Conservation (phyloP, 2,888 invertebrate genomes). For the Pimpla rufipes region DNA sequence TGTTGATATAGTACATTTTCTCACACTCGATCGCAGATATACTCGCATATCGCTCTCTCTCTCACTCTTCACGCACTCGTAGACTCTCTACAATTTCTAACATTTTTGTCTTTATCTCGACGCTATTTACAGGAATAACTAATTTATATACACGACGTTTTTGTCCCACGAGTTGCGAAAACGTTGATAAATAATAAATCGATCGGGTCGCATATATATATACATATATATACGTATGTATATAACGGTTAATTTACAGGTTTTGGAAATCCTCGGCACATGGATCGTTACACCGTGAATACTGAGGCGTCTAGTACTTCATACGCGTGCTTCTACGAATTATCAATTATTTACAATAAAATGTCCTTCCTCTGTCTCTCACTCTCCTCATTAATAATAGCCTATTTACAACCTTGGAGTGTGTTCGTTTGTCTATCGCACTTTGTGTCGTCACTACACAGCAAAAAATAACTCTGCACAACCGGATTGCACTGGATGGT, state of each 20-base stretch:
- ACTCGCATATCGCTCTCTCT: slow-evolving; percentile 38
- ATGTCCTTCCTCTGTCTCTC: slow-evolving; percentile 50
- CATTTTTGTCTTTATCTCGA: slow-evolving; percentile 56
- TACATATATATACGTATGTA: slow-evolving; percentile 41
- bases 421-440: slow-evolving; percentile 43
- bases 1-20: slow-evolving; percentile 67
- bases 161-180: slow-evolving; percentile 51
- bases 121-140: slow-evolving; percentile 59
- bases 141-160: slow-evolving; percentile 72
- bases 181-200: slow-evolving; percentile 62
- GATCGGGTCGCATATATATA: slow-evolving; percentile 21
- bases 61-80: slow-evolving; percentile 53
- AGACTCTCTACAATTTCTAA: slow-evolving; percentile 49
- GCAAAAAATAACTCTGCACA: too few relatives aligned
- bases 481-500: too few relatives aligned
- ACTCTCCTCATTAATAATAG: slow-evolving; percentile 35
- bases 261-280: slow-evolving; percentile 74
- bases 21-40: slow-evolving; percentile 33
- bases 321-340: slow-evolving; percentile 67
- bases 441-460: slow-evolving; percentile 31
- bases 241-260: slow-evolving; percentile 74
- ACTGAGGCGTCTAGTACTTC: slow-evolving; percentile 66
- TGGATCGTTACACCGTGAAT: slow-evolving; percentile 61
- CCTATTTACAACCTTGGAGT: slow-evolving; percentile 66
- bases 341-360: slow-evolving; percentile 69